Evolutionary conservation across 2,797 vertebrate genomes (phyloP).

Genomic region (Hyperoplus immaculatus): DNA sequence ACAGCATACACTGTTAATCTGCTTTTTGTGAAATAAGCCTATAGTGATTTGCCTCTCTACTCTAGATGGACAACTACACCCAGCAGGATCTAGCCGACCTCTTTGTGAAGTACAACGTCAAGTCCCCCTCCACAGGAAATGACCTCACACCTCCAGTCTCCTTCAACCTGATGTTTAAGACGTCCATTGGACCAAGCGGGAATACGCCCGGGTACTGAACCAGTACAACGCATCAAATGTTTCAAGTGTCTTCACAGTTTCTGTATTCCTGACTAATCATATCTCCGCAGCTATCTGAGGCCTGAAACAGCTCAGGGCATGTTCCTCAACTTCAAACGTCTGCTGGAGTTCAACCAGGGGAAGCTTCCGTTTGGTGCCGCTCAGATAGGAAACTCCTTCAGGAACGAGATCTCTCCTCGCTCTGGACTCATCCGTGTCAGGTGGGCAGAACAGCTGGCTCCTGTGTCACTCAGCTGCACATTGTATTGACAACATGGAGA

Average conservation of each 20-base stretch:
- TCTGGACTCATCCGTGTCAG: conserved; percentile 95
- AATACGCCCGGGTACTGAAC: conserved; percentile 92
- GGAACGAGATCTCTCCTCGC: conserved; percentile 95
- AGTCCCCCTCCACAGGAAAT: conserved; percentile 95
- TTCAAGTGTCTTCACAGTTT: background rate
- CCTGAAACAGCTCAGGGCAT: conserved; percentile 97
- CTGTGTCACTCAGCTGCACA: background rate
- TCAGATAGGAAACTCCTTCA: conserved; percentile 95
- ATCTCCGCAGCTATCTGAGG: conserved; percentile 90
- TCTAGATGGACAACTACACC: conserved; percentile 95
- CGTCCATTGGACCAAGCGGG: conserved; percentile 96
- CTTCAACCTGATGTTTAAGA: conserved; percentile 99
- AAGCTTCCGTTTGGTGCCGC: conserved; percentile 94
- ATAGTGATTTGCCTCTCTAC: background rate
- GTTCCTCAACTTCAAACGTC: conserved; percentile 96
- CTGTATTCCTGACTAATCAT: background rate
- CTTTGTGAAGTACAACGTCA: conserved; percentile 96
- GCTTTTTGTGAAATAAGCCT: background rate
- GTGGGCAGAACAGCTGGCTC: conserved; percentile 66
- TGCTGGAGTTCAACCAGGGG: conserved; percentile 96
- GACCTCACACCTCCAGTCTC: conserved; percentile 93
- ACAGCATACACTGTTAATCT: background rate
- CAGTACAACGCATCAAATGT: background rate
- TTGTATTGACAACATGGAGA: background rate
- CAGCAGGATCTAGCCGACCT: conserved; percentile 93